Conservation (phyloP, 2,113 vertebrate species). For the Eulemur macaco region DNA sequence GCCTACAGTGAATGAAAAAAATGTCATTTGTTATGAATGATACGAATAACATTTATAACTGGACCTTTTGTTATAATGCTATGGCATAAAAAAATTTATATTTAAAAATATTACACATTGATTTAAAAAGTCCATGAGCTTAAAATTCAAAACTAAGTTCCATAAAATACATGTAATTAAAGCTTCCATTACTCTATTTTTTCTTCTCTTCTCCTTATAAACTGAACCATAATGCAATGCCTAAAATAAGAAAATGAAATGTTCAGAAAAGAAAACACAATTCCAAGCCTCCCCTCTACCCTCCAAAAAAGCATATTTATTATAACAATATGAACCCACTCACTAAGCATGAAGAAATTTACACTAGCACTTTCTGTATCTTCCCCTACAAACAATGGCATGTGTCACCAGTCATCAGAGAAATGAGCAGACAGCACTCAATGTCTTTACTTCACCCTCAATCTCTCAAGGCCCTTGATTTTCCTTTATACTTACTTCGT, state of each 20-base stretch:
- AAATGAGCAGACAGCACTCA: neutral
- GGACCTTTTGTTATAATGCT: neutral
- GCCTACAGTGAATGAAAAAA: neutral
- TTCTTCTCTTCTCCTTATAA: neutral
- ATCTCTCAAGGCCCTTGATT: neutral
- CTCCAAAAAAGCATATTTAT: neutral
- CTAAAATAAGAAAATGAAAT: slow-evolving; percentile 15
- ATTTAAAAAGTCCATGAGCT: neutral
- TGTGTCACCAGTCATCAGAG: neutral
- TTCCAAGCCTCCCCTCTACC: neutral
- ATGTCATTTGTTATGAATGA: neutral
- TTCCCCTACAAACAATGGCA: neutral
- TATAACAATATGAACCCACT: neutral
- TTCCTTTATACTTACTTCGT: neutral
- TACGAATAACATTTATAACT: neutral
- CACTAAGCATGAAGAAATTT: neutral
- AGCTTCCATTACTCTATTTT: neutral
- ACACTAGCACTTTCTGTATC: neutral
- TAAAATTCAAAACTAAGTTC: neutral
- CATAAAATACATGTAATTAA: slow-evolving; percentile 29
- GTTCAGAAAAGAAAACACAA: neutral
- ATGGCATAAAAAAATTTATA: neutral
- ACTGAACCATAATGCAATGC: neutral
- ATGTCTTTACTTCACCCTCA: neutral
- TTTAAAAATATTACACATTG: neutral